These are phyloP conservation scores for Nephotettix cincticeps DNA, from an alignment of 1,140 invertebrate genomes.

Conservation along the genomic window DNA sequence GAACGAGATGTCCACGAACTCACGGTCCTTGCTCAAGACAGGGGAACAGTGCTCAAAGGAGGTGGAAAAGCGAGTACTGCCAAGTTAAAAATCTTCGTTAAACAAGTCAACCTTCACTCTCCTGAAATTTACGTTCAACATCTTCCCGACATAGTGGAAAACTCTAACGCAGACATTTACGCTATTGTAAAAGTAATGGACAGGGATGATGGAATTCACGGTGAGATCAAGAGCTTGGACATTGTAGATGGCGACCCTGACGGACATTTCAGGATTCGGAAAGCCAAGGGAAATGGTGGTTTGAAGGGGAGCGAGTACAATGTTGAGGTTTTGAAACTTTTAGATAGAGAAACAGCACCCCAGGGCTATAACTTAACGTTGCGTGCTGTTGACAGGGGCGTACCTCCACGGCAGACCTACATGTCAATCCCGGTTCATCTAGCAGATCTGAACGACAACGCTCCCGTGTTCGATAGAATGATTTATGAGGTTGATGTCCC, in stretches of 20 bases:
- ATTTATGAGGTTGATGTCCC: conserved; percentile 84
- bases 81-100: conserved; percentile 72
- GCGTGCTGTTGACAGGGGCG: conserved; percentile 78
- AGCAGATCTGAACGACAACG: conserved; percentile 81
- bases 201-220: conserved; percentile 77
- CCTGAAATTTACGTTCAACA: conserved; percentile 81
- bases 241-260: conserved; percentile 88
- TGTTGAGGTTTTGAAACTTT: conserved; percentile 70
- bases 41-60: conserved; percentile 66
- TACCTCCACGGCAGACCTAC: conserved; percentile 71
- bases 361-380: conserved; percentile 85
- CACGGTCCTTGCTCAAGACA: conserved; percentile 78
- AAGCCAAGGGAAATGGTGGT: conserved; percentile 46
- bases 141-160: conserved; percentile 78
- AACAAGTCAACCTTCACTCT: conserved; percentile 81
- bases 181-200: conserved; percentile 86
- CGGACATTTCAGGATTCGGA: conserved; percentile 76
- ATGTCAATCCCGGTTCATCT: conserved; percentile 73
- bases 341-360: conserved; percentile 73
- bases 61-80: conserved; percentile 65
- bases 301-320: conserved; percentile 66
- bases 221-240: conserved; percentile 77
- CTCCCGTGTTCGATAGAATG: conserved; percentile 84
- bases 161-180: conserved; percentile 83
- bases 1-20: conserved; percentile 71